These are phyloP conservation scores for Limnodromus scolopaceus DNA, from an alignment of 2,797 vertebrate species.

Conservation along the genomic window DNA sequence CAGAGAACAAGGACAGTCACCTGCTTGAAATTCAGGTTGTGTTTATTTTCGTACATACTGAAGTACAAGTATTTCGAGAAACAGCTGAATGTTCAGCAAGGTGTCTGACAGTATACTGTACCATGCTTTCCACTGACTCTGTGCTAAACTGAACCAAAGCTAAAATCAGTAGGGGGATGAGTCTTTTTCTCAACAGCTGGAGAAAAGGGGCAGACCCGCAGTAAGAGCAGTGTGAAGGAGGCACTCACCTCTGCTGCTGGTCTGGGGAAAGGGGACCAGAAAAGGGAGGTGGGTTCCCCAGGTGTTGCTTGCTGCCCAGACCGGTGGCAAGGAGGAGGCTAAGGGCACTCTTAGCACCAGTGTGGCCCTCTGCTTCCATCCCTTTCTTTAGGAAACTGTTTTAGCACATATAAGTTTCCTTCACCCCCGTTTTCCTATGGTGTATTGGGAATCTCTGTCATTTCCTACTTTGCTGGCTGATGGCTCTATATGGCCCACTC, in stretches of 20 bases:
- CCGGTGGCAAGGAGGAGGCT: neutral
- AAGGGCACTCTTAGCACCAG: neutral
- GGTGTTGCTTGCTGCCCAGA: neutral
- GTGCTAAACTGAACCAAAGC: neutral
- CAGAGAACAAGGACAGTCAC: neutral
- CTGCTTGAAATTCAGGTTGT: neutral
- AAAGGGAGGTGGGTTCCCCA: neutral
- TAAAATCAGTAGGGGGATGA: neutral
- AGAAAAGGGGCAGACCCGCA: neutral
- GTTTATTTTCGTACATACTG: neutral
- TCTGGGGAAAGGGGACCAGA: neutral
- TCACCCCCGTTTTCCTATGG: neutral
- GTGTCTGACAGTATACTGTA: too few species aligned
- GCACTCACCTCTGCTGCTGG: neutral
- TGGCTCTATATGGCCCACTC: neutral
- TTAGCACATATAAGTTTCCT: neutral
- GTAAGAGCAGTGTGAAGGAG: neutral
- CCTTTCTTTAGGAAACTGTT: neutral
- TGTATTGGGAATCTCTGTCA: too few species aligned
- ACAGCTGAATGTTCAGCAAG: neutral
- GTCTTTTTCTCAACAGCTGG: neutral
- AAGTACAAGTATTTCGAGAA: neutral
- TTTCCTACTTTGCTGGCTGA: neutral
- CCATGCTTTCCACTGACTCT: neutral
- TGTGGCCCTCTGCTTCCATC: neutral